phyloP scores from a whole-genome alignment of 2,113 vertebrate species.

The Aegithalos caudatus region DNA sequence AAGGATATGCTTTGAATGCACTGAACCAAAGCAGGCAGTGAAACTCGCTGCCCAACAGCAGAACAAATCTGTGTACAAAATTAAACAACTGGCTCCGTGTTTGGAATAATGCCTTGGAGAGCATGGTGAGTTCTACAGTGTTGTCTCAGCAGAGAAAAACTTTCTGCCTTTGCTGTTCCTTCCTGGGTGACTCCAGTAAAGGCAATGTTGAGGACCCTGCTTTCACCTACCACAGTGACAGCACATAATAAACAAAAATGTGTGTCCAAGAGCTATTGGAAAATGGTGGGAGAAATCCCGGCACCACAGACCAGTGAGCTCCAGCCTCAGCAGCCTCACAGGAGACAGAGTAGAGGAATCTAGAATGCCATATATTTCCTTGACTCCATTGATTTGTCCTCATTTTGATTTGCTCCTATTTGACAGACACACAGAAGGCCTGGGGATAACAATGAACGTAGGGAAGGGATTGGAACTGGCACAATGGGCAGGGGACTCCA shows the following conservation, averaged over 20 bases:
- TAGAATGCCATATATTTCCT: not conserved
- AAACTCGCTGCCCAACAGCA: not conserved
- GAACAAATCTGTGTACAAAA: not conserved
- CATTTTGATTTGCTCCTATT: not conserved
- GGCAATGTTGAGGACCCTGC: not conserved
- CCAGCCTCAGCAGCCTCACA: not conserved
- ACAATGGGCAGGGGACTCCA: not conserved
- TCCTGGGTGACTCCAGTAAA: not conserved
- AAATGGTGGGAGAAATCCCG: not conserved
- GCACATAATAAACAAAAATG: not conserved
- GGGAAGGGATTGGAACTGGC: not conserved
- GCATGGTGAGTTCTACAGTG: not conserved
- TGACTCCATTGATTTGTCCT: not conserved
- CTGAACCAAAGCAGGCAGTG: not conserved
- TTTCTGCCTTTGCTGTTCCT: not conserved
- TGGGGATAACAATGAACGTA: not conserved
- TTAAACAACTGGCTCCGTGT: not conserved
- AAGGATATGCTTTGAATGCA: conserved; percentile 18
- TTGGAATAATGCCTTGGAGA: not conserved
- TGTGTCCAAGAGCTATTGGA: not conserved
- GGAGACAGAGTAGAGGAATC: not conserved
- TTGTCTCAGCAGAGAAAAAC: not conserved
- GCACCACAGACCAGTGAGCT: not conserved
- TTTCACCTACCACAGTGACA: not conserved
- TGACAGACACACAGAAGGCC: not conserved